phyloP scores from a whole-genome alignment of 2,888 invertebrate species.

The Leptinotarsa rubiginosa region DNA sequence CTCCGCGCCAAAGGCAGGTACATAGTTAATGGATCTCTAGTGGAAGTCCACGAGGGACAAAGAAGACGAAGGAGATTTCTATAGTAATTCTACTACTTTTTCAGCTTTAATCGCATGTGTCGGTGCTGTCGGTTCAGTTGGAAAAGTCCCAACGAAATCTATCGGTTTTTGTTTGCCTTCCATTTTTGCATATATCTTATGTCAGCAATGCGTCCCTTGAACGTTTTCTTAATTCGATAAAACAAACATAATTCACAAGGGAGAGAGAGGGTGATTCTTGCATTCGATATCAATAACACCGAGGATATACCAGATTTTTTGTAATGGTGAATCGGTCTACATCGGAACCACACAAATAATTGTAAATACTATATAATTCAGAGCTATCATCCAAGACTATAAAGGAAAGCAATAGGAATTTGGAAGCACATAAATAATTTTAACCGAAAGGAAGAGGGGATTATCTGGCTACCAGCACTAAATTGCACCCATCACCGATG shows the following conservation, averaged over 20 bases:
- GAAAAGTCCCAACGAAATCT: neutral
- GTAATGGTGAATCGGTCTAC: too few species aligned
- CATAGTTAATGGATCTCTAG: conserved; percentile 57
- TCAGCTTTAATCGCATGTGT: conserved; percentile 42
- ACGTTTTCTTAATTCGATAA: neutral
- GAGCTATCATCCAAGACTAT: too few species aligned
- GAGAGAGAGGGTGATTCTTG: neutral
- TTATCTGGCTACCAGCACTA: too few species aligned
- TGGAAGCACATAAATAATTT: too few species aligned
- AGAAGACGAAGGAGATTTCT: conserved; percentile 28
- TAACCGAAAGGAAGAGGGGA: too few species aligned
- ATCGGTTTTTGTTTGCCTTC: neutral
- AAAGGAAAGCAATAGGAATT: too few species aligned
- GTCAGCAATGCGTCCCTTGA: neutral
- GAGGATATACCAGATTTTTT: too few species aligned
- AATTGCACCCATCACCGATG: too few species aligned
- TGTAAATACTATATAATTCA: too few species aligned
- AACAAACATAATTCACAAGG: neutral
- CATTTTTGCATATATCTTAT: neutral
- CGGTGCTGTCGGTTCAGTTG: conserved; percentile 29
- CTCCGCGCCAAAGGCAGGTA: conserved; percentile 50
- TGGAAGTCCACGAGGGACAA: conserved; percentile 38
- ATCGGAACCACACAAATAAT: too few species aligned
- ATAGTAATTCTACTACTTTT: conserved; percentile 7
- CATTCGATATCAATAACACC: too few species aligned